Evolutionary conservation across 2,888 invertebrate species (phyloP).

Genomic region (Oscheius sp.): DNA sequence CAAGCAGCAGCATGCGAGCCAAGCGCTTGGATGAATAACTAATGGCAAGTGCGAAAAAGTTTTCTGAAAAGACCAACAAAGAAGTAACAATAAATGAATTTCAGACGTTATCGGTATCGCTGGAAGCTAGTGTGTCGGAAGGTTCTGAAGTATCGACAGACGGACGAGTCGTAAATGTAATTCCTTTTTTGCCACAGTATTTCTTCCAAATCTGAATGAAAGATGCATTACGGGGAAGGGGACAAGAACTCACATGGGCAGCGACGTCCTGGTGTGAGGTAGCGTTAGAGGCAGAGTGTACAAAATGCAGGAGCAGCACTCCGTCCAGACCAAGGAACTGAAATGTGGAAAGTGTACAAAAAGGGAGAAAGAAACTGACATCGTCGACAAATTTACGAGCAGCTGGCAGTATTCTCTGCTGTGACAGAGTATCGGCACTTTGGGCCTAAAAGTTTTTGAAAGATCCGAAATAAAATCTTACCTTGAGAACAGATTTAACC

Average conservation of each 20-base stretch:
- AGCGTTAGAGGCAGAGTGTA: background rate
- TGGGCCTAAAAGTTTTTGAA: background rate
- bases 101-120: no score
- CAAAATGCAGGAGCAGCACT: conserved; percentile 15
- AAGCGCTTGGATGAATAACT: no score
- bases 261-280: background rate
- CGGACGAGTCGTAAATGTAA: background rate
- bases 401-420: background rate
- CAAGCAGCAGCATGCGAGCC: no score
- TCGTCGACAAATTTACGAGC: conserved; percentile 14
- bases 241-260: background rate
- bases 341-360: background rate
- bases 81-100: background rate
- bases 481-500: conserved; percentile 4
- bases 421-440: background rate
- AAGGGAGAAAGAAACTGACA: background rate
- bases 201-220: conserved; percentile 8
- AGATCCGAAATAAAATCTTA: background rate
- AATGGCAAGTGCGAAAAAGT: no score
- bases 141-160: background rate
- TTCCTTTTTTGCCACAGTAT: background rate
- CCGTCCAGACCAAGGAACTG: conserved; percentile 20
- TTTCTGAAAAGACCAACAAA: background rate
- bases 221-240: background rate
- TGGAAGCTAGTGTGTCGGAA: no score